Conservation (phyloP, 2,888 invertebrate species). For the Cataglyphis cursor region DNA sequence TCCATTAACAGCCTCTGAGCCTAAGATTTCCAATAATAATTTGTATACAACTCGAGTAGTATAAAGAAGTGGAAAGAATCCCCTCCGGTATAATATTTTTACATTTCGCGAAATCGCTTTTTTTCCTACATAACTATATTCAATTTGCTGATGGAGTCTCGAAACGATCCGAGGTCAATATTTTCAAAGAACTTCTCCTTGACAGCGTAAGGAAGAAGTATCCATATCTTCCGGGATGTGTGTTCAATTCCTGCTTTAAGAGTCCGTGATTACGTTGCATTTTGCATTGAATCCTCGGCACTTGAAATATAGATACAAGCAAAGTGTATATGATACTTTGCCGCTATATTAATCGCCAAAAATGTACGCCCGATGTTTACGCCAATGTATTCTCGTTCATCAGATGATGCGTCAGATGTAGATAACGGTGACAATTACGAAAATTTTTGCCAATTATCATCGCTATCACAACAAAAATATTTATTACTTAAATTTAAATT, state of each 20-base stretch:
- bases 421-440: conserved; percentile 15
- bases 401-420: conserved; percentile 36
- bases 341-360: conserved; percentile 17
- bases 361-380: conserved; percentile 16
- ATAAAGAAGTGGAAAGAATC: conserved; percentile 9
- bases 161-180: conserved; percentile 49
- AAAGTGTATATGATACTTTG: conserved; percentile 12
- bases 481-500: neutral
- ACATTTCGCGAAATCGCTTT: conserved; percentile 16
- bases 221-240: conserved; percentile 39
- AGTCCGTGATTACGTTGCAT: conserved; percentile 47
- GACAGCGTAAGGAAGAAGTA: conserved; percentile 36
- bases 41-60: neutral
- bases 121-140: conserved; percentile 34
- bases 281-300: conserved; percentile 36
- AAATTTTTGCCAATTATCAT: conserved; percentile 16
- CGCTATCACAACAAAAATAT: conserved; percentile 2
- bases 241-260: conserved; percentile 34
- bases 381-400: conserved; percentile 37
- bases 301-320: conserved; percentile 35
- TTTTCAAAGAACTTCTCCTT: conserved; percentile 39
- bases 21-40: conserved; percentile 30
- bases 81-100: conserved; percentile 13
- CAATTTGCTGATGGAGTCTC: conserved; percentile 39
- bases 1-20: neutral